Evolutionary conservation across 2,113 vertebrate species (phyloP), one percentile per base, ranked within the genome.

Genomic region (Reinhardtius hippoglossoides): DNA sequence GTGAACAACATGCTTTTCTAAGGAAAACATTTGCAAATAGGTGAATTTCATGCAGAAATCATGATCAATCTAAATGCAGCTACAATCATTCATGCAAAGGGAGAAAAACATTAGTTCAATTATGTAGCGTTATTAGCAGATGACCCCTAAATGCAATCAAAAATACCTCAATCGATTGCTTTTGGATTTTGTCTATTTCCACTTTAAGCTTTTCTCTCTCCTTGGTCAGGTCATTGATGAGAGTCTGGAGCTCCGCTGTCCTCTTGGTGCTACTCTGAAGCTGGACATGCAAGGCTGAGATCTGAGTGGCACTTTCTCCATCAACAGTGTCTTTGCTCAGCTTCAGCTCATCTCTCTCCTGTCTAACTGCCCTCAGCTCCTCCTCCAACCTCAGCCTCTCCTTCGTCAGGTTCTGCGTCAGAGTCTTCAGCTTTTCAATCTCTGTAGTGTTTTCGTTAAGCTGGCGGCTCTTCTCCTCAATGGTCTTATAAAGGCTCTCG

Each of bases 181-280:
- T 99, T 98, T 97, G 96, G 95, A 96, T 95, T 96, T 96, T 97
- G 93, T 96, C 95, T 96, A 98, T 96, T 97, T 99, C 97, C 97
- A 93, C 90, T 96, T 95, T 98, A 94, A 98, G 96, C 93, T 95
- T 97, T 96, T 97, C 97, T 94, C 97, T 98, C 95, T 98, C 97
- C 95, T 95, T 97, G 93, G 97, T 96, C 90, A 98, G 96, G 92
- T 97, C 96, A 95, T 93, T 97, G 95, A 98, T 96, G 93, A 97
- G 94, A 74, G 92, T 91, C 94, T 99, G 97, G 86, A 97, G 96
- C 70, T 99, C 97, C 88, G 95, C 73, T 60, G 95, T 95, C 82
- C 95, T 96, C 93, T 94, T 97, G 95, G 84, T 95, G 95, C 96
- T 97, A 75, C 83, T 96, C 89, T 98, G 96, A 80, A 99, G 95